Evolutionary conservation across 2,888 invertebrate genomes (phyloP).

Genomic region (Papilio demoleus): DNA sequence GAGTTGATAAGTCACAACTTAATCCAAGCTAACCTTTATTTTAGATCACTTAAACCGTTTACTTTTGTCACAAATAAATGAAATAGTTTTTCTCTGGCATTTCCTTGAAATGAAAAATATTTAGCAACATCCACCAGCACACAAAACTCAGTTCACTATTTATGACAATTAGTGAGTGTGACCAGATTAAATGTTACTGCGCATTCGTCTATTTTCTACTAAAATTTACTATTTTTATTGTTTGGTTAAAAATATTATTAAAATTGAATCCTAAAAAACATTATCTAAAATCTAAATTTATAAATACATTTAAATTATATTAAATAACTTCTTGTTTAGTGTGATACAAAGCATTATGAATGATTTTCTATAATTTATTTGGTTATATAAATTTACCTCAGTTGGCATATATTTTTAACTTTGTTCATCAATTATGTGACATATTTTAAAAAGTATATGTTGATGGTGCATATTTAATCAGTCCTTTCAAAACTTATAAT

Average conservation of each 20-base stretch:
- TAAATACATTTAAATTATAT: no score
- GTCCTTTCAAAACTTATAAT: no score
- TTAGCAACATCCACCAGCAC: slow-evolving; percentile 34
- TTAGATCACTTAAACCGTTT: slow-evolving; percentile 27
- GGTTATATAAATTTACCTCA: no score
- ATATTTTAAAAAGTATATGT: no score
- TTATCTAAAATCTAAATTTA: no score
- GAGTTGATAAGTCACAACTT: slow-evolving; percentile 26
- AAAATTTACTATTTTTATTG: background rate
- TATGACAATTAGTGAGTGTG: slow-evolving; percentile 28
- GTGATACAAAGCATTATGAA: no score
- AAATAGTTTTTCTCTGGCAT: slow-evolving; percentile 27
- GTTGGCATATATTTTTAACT: no score
- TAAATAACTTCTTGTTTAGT: no score
- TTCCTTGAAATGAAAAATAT: slow-evolving; percentile 32
- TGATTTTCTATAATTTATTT: no score
- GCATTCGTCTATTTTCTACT: background rate
- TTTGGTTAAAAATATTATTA: background rate
- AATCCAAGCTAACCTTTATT: background rate
- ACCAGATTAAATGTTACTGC: slow-evolving; percentile 25
- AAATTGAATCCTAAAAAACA: no score
- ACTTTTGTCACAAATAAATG: slow-evolving; percentile 30
- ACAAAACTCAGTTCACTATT: slow-evolving; percentile 37
- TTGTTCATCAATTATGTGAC: no score
- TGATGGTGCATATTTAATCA: no score